These are phyloP conservation scores for Agelaius phoeniceus DNA, from an alignment of 2,113 vertebrate genomes.

Conservation along the genomic window DNA sequence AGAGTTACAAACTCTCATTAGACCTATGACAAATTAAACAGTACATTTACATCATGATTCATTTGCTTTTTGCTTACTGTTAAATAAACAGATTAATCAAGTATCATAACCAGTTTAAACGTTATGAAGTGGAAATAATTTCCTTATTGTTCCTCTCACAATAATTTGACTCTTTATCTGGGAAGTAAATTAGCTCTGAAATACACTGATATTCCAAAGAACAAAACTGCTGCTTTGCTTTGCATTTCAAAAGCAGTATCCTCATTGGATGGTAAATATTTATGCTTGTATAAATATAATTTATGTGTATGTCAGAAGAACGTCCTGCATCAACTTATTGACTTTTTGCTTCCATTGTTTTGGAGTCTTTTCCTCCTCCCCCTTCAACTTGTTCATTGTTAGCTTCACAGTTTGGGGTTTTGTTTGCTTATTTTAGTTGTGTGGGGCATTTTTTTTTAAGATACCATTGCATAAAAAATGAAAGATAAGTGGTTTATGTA, in stretches of 20 bases:
- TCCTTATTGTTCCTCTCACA: neutral
- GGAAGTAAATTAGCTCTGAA: neutral
- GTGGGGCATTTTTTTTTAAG: neutral
- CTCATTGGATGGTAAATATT: neutral
- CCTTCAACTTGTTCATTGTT: neutral
- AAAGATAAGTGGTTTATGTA: neutral
- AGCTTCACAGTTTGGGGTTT: neutral
- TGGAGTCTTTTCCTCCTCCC: neutral
- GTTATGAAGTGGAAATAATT: neutral
- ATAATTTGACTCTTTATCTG: neutral
- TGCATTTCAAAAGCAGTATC: neutral
- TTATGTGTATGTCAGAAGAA: neutral
- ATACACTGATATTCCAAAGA: neutral
- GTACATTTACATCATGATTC: neutral
- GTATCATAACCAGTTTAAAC: neutral
- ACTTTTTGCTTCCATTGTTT: neutral
- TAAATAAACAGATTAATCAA: neutral
- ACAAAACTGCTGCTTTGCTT: neutral
- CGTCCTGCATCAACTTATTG: rapidly evolving
- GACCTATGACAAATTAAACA: neutral
- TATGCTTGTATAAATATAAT: neutral
- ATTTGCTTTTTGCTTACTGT: neutral
- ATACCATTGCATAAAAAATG: neutral
- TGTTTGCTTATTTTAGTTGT: neutral
- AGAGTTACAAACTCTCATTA: neutral